Base-by-base conservation (phyloP, 1,140 invertebrate genomes). In the Polyergus mexicanus region DNA sequence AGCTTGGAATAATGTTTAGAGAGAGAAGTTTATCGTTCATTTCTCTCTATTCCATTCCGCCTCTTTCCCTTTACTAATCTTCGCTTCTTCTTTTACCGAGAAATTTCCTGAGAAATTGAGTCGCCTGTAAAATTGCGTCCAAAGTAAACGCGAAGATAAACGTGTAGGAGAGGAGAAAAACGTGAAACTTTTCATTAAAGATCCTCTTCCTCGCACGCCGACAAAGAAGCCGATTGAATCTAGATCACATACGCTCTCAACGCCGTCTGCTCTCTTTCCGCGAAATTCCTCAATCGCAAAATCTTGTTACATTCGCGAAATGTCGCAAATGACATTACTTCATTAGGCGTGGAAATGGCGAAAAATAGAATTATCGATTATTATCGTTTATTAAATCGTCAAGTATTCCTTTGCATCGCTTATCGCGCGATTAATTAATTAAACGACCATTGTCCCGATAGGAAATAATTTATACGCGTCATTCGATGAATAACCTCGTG, bases 201-300 rank as follows among this genome's bases (percentile, higher is more conserved):
- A 60, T 44, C 38, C 25, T 54, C 25, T 81, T 71, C n/a, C 66
- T 44, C 54, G 47, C 32, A 44, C 3, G 25, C 28, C 66, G 35
- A 25, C 54, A 28, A 38, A 51, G 54, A 10, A 74, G 13, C 25
- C 47, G 72, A 83, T 83, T 58, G 41, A 83, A 72, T 83, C 78
- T 83, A 69, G 68, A 58, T 2, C 56, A 11, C 38, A 19, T 68
- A 47, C n/a, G 38, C 16, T 81, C 66, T 19, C 35, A 56, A 22
- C 47, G 65, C 22, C 22, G 35, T 41, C 25, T 47, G 54, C 54
- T 83, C 78, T 74, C 72, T 83, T 83, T 83, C 56, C 54, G 72
- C 19, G 78, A 58, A 54, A 72, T 83, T 83, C 51, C 41, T 83
- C 56, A n/a, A 72, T 68, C 47, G 25, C 65, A 35, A 6, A 32